Evolutionary conservation across 2,888 invertebrate species (phyloP).

Genomic region (Drosophila greeni): DNA sequence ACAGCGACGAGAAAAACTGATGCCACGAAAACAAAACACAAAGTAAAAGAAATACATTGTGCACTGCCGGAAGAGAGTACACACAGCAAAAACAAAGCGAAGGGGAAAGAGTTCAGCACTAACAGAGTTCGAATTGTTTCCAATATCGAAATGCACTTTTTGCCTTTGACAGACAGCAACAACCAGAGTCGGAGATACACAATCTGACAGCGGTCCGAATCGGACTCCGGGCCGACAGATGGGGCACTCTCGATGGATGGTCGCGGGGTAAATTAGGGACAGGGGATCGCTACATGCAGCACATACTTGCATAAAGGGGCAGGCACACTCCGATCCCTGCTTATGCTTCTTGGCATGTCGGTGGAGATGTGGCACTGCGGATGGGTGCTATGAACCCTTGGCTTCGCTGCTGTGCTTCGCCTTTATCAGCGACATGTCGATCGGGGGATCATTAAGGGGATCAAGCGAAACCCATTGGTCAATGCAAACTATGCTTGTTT

Average conservation of each 20-base stretch:
- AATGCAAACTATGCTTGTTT: constrained; percentile 2
- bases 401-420: not conserved
- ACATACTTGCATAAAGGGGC: not conserved
- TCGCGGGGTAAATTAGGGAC: constrained; percentile 1
- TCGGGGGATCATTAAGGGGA: constrained; percentile 25
- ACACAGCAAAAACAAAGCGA: constrained; percentile 26
- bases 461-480: constrained; percentile 9
- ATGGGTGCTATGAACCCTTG: not conserved
- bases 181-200: constrained; percentile 53
- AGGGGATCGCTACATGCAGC: constrained; percentile 1
- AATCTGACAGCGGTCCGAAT: constrained; percentile 63
- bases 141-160: constrained; percentile 63
- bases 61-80: constrained; percentile 70
- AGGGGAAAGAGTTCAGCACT: constrained; percentile 39
- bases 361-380: constrained; percentile 37
- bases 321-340: constrained; percentile 35
- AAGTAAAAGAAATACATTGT: constrained; percentile 48
- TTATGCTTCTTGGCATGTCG: constrained; percentile 41
- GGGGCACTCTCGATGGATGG: constrained; percentile 23
- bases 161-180: constrained; percentile 65
- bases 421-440: constrained; percentile 19
- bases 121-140: constrained; percentile 63
- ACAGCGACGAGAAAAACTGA: constrained; percentile 55
- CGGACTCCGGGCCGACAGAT: constrained; percentile 42
- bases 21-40: constrained; percentile 53